Evolutionary conservation across 2,888 invertebrate species (phyloP).

Genomic region (Portevinia maculata): DNA sequence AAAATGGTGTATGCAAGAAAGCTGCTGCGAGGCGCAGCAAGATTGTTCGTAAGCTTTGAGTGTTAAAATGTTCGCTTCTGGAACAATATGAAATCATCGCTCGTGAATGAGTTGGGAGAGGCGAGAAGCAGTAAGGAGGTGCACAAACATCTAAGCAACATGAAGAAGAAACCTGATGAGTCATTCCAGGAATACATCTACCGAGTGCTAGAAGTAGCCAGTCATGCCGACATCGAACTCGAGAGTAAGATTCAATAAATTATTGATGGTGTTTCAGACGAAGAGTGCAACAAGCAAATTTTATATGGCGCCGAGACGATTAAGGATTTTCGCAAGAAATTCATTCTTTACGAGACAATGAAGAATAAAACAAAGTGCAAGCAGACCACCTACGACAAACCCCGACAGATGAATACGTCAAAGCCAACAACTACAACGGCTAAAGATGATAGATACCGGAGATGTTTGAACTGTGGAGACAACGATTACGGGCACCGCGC

Average conservation of each 20-base stretch:
- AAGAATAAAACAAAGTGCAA: constrained; percentile 6
- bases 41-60: constrained; percentile 27
- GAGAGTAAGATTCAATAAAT: constrained; percentile 37
- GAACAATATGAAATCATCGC: constrained; percentile 27
- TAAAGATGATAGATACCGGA: neutral
- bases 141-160: too few species aligned
- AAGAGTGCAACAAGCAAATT: neutral
- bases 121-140: too few species aligned
- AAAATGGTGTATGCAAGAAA: too few species aligned
- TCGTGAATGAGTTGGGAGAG: too few species aligned
- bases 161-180: constrained; percentile 30
- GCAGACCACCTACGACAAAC: too few species aligned
- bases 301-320: constrained; percentile 31
- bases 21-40: too few species aligned
- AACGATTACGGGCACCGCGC: constrained; percentile 25
- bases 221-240: constrained; percentile 61
- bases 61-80: constrained; percentile 27
- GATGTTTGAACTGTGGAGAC: constrained; percentile 2
- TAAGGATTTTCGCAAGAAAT: constrained; percentile 26
- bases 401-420: constrained; percentile 9
- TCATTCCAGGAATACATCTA: constrained; percentile 43
- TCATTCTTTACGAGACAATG: constrained; percentile 13
- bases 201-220: too few species aligned
- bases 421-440: neutral
- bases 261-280: constrained; percentile 33